These are phyloP conservation scores for Pollenia amentaria DNA, from an alignment of 2,888 invertebrate genomes.

Conservation along the genomic window DNA sequence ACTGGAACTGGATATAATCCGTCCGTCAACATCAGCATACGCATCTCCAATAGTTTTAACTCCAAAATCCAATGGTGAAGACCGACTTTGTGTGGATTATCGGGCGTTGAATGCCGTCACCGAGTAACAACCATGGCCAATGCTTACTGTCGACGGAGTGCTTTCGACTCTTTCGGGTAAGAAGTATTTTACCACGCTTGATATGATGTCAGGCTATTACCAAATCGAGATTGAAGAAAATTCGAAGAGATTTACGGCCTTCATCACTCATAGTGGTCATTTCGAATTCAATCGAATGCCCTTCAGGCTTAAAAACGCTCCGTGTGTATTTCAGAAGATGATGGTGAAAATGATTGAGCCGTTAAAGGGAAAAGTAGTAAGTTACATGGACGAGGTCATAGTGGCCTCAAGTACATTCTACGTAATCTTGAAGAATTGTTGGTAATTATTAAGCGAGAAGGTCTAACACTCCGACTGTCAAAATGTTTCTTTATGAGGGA, in stretches of 20 bases:
- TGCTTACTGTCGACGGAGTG: slow-evolving; percentile 67
- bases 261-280: slow-evolving; percentile 44
- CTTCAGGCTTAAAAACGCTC: slow-evolving; percentile 76
- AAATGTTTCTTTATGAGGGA: slow-evolving; percentile 76
- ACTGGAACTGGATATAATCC: slow-evolving; percentile 59
- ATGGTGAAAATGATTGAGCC: slow-evolving; percentile 50
- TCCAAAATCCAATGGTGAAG: slow-evolving; percentile 80
- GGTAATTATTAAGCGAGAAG: slow-evolving; percentile 46
- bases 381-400: slow-evolving; percentile 66
- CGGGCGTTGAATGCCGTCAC: slow-evolving; percentile 71
- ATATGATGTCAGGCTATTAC: slow-evolving; percentile 64
- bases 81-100: slow-evolving; percentile 73
- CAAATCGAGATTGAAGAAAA: slow-evolving; percentile 59
- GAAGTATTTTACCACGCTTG: slow-evolving; percentile 49
- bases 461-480: slow-evolving; percentile 69
- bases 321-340: slow-evolving; percentile 80
- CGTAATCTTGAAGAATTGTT: slow-evolving; percentile 65
- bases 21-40: slow-evolving; percentile 44
- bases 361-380: slow-evolving; percentile 53
- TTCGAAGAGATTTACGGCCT: slow-evolving; percentile 53
- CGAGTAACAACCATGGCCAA: slow-evolving; percentile 66
- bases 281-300: slow-evolving; percentile 66
- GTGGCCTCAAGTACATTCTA: slow-evolving; percentile 52
- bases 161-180: slow-evolving; percentile 78
- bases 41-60: slow-evolving; percentile 56